phyloP scores from a whole-genome alignment of 2,113 vertebrate species.

The Sinocyclocheilus anshuiensis region DNA sequence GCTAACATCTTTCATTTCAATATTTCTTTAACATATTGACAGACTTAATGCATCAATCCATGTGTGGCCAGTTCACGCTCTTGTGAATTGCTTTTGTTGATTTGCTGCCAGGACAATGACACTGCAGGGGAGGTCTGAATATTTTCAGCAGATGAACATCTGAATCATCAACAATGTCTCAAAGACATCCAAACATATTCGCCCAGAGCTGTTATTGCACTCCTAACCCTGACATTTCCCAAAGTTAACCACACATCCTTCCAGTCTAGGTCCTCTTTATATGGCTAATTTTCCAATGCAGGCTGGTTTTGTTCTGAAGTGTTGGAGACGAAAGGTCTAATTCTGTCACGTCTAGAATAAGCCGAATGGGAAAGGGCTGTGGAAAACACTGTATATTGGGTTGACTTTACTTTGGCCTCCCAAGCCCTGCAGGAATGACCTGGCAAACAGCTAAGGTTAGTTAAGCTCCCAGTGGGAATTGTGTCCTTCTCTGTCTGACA shows the following conservation, averaged over 20 bases:
- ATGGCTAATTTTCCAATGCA: neutral
- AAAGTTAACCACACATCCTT: neutral
- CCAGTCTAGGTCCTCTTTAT: neutral
- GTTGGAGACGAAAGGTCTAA: conserved; percentile 2
- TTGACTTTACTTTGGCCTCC: conserved; percentile 5
- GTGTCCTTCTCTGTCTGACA: conserved; percentile 29
- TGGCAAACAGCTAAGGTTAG: conserved; percentile 31
- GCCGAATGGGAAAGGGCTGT: conserved; percentile 24
- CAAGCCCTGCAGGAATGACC: conserved; percentile 34
- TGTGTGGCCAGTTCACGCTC: conserved; percentile 15
- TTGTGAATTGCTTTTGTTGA: conserved; percentile 31
- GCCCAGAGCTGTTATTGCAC: neutral
- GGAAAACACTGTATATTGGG: conserved; percentile 6
- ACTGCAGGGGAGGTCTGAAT: conserved; percentile 5
- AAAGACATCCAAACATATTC: neutral
- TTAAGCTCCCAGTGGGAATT: conserved; percentile 29
- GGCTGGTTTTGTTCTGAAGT: neutral
- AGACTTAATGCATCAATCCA: neutral
- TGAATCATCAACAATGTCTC: conserved; percentile 21
- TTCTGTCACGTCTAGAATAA: conserved; percentile 20
- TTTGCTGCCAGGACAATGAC: conserved; percentile 5
- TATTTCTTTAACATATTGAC: neutral
- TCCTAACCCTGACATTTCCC: conserved; percentile 7
- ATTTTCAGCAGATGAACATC: conserved; percentile 21
- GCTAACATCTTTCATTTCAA: neutral